A percentile compares a stretch with the other conserved stretches of the same genome.
Evolutionary conservation across 2,797 vertebrate species (phyloP).

Genomic region (Pangasius macronema): DNA sequence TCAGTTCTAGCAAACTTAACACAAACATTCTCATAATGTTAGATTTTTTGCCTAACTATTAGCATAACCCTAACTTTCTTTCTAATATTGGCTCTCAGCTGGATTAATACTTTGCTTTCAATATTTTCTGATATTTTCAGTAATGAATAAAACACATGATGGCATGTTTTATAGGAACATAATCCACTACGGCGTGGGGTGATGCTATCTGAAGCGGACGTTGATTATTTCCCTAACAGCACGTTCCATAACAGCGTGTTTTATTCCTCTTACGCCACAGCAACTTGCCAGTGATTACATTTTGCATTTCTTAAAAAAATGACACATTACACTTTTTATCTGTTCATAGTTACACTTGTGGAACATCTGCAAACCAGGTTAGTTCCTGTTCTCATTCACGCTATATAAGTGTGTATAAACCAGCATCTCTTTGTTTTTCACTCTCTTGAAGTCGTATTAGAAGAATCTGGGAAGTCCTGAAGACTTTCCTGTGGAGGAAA

Average conservation of each 20-base stretch:
- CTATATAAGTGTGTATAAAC: neutral
- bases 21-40: neutral
- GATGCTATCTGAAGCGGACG: neutral
- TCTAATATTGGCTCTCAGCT: neutral
- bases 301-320: neutral
- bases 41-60: neutral
- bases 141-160: neutral
- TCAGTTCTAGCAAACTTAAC: neutral
- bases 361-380: too few species aligned
- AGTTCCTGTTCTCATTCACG: neutral
- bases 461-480: neutral
- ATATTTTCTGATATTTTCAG: neutral
- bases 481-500: neutral
- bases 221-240: neutral
- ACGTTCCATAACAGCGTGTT: neutral
- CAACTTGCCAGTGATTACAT: too few species aligned
- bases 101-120: neutral
- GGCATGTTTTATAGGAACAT: neutral
- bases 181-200: neutral
- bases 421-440: neutral
- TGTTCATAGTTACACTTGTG: neutral
- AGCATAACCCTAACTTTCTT: neutral
- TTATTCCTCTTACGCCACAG: neutral
- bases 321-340: neutral
- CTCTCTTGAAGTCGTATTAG: too few species aligned